Evolutionary conservation across 2,888 invertebrate species (phyloP).

Genomic region (Drosophila rubida): DNA sequence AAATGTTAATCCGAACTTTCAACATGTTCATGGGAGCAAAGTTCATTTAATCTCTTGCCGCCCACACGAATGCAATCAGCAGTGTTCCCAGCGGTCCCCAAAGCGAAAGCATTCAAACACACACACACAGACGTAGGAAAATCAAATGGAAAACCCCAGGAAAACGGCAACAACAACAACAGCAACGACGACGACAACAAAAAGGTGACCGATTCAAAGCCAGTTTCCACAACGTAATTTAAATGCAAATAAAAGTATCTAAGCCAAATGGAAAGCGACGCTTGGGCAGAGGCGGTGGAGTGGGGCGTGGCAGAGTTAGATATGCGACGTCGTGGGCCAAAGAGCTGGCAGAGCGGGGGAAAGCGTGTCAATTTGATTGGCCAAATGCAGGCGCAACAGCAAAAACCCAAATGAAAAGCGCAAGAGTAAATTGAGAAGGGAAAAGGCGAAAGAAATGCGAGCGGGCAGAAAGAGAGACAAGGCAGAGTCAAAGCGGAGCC

Average conservation of each 20-base stretch:
- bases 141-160: slow-evolving; percentile 36
- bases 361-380: slow-evolving; percentile 78
- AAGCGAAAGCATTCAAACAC: slow-evolving; percentile 24
- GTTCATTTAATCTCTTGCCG: slow-evolving; percentile 8
- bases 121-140: slow-evolving; percentile 17
- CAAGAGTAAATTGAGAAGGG: slow-evolving; percentile 19
- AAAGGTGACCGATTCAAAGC: slow-evolving; percentile 48
- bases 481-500: slow-evolving; percentile 20
- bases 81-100: slow-evolving; percentile 38
- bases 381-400: slow-evolving; percentile 37
- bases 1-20: slow-evolving; percentile 23
- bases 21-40: slow-evolving; percentile 12
- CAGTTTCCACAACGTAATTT: slow-evolving; percentile 69
- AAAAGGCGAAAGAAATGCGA: neutral
- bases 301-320: slow-evolving; percentile 18
- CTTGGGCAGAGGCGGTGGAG: neutral
- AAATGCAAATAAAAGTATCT: slow-evolving; percentile 74
- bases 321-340: neutral
- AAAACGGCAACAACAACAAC: slow-evolving; percentile 35
- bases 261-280: slow-evolving; percentile 54
- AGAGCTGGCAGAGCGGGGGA: slow-evolving; percentile 30
- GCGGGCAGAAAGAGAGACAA: neutral
- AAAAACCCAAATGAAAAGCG: slow-evolving; percentile 51
- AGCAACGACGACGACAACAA: slow-evolving; percentile 33
- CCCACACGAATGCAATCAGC: slow-evolving; percentile 16